Base-by-base conservation (phyloP, 2,113 vertebrate genomes). In the Pycnonotus jocosus region DNA sequence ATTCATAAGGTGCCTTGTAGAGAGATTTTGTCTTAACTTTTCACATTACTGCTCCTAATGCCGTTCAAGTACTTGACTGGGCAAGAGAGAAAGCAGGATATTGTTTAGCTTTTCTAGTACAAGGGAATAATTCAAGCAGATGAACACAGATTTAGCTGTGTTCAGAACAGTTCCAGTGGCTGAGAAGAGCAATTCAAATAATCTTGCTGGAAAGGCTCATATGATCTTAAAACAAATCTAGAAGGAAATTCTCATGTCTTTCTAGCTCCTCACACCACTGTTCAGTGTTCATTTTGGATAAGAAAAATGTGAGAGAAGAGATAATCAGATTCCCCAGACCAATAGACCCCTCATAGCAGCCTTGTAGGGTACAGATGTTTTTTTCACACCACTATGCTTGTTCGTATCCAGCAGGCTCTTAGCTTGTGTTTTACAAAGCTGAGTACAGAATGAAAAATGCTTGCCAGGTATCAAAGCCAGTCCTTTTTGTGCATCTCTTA, bases 361-460 rank as follows among this genome's bases (percentile, higher is more conserved):
- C 47, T 90, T 64, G 57, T 47, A 86, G 72, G 60, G 50, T 70
- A 81, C 85, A 78, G 81, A 64, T 83, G 79, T 79, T 95, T 68
- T 80, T 96, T 96, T 93, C 92, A 81, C 76, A 77, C 51, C 44
- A 11, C 47, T 57, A 73, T 90, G 69, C 72, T 62, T 81, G 23
- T 86, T 92, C 4, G 0, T 93, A 71, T 93, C 92, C 85, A 94
- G 81, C 84, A 86, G 91, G 56, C 86, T 93, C 62, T 78, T 86
- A 91, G 70, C 65, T 73, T 65, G 19, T 78, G 58, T 78, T 93
- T 90, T 76, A 93, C 93, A 95, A 81, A 93, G 68, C 87, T 88
- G 82, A 83, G 60, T n/a, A 47, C 45, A 78, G 70, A 78, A 92
- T 60, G 61, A 94, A 92, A 96, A 95, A 66, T 37, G n/a, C 51